phyloP scores from a whole-genome alignment of 2,797 vertebrate species.

The Linurgus olivaceus region DNA sequence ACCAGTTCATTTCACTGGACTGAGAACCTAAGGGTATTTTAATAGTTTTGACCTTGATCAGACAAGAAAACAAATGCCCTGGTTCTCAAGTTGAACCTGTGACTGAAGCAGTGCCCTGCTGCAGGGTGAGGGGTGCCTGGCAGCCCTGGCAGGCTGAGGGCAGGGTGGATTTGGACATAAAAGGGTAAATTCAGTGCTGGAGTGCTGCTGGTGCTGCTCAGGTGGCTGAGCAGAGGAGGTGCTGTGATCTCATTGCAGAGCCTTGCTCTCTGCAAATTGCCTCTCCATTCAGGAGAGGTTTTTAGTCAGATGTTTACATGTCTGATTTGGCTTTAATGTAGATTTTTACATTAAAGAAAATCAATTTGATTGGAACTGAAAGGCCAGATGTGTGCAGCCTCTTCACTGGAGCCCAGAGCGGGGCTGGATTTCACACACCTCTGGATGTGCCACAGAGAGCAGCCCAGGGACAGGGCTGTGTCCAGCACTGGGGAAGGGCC shows the following conservation, averaged over 20 bases:
- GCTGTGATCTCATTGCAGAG: fast-evolving
- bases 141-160: neutral
- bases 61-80: slow-evolving; percentile 52
- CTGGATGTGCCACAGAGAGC: neutral
- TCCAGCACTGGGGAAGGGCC: neutral
- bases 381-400: neutral
- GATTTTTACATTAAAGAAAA: neutral
- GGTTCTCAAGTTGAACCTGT: slow-evolving; percentile 48
- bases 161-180: fast-evolving
- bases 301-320: neutral
- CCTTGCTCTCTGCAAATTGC: neutral
- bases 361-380: neutral
- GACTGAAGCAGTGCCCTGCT: neutral
- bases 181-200: neutral
- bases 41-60: slow-evolving; percentile 72
- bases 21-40: slow-evolving; percentile 70
- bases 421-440: neutral
- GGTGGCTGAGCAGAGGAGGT: neutral
- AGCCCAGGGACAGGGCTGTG: neutral
- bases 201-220: neutral
- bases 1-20: slow-evolving; percentile 69
- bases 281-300: neutral
- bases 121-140: neutral
- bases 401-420: neutral
- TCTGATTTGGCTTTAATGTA: neutral